Conservation (phyloP, 1,140 invertebrate genomes). For the Rhyzopertha dominica region DNA sequence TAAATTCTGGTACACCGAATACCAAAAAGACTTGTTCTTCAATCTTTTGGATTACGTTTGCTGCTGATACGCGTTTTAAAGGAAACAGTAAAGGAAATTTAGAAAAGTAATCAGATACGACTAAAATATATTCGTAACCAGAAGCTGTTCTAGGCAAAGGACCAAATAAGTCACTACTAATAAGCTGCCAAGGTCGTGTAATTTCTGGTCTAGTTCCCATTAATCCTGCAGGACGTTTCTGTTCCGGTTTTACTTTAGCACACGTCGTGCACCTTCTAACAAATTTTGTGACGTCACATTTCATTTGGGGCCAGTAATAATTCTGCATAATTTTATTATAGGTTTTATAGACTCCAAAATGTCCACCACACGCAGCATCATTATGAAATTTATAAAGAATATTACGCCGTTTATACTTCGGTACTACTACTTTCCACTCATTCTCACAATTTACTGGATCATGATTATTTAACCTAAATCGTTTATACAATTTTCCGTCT, state of each 20-base stretch:
- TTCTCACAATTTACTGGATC: neutral
- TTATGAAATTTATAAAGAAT: slow-evolving; percentile 1
- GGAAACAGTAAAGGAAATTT: too few relatives aligned
- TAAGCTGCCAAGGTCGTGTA: slow-evolving; percentile 1
- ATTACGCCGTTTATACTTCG: neutral
- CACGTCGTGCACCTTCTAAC: slow-evolving; percentile 2
- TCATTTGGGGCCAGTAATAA: slow-evolving; percentile 9
- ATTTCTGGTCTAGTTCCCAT: slow-evolving; percentile 5
- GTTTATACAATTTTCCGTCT: slow-evolving; percentile 2
- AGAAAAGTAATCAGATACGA: too few relatives aligned
- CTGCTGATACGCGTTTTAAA: too few relatives aligned
- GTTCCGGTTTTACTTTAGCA: slow-evolving; percentile 3
- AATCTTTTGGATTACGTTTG: too few relatives aligned
- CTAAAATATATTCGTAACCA: too few relatives aligned
- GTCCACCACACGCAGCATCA: neutral
- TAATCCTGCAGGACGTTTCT: neutral
- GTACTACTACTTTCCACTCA: slow-evolving; percentile 9
- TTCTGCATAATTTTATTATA: slow-evolving; percentile 5
- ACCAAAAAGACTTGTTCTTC: too few relatives aligned
- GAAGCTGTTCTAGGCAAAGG: slow-evolving; percentile 5
- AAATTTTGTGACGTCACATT: slow-evolving; percentile 3
- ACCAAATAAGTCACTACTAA: slow-evolving; percentile 7
- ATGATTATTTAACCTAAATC: neutral
- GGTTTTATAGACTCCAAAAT: slow-evolving; percentile 8
- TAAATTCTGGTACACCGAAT: too few relatives aligned